Percentiles rank a stretch among this genome's conserved stretches.
These are phyloP conservation scores for Tokudaia tokunoshimensis DNA, from an alignment of 2,797 vertebrate species.

Conservation along the genomic window DNA sequence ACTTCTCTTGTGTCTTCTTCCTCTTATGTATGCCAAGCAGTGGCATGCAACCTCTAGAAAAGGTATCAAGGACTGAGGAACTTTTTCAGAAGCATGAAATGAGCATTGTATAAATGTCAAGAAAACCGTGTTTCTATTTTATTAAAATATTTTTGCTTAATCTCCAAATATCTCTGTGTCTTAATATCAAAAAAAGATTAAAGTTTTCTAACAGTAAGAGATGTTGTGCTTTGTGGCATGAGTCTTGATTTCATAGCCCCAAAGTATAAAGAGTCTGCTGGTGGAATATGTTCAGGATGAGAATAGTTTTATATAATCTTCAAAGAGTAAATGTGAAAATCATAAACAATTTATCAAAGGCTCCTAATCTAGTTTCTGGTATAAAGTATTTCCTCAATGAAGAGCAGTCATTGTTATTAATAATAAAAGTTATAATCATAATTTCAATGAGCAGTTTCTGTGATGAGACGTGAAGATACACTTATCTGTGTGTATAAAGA, in stretches of 20 bases:
- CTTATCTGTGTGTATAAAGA: background rate
- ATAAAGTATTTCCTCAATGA: conserved; percentile 15
- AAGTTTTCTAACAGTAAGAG: background rate
- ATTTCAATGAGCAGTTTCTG: background rate
- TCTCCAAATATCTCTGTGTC: conserved; percentile 32
- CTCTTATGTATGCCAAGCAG: background rate
- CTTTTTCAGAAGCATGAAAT: conserved; percentile 1
- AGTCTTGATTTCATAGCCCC: background rate
- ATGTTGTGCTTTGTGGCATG: background rate
- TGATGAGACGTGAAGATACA: background rate
- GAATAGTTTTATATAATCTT: conserved; percentile 34
- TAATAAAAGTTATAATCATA: background rate
- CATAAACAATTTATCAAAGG: conserved; percentile 40
- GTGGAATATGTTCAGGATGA: background rate
- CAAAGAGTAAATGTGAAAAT: conserved; percentile 4
- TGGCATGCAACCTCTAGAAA: background rate
- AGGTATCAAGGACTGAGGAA: background rate
- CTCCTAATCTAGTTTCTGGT: background rate
- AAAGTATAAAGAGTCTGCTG: conserved; percentile 9
- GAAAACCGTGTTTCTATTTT: background rate
- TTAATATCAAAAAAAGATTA: conserved; percentile 6
- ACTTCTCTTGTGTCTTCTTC: background rate
- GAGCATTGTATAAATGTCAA: conserved; percentile 6
- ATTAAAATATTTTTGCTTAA: conserved; percentile 9
- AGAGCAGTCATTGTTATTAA: conserved; percentile 22